These are phyloP conservation scores for Coturnix japonica DNA, from an alignment of 2,113 vertebrate species.

Conservation along the genomic window DNA sequence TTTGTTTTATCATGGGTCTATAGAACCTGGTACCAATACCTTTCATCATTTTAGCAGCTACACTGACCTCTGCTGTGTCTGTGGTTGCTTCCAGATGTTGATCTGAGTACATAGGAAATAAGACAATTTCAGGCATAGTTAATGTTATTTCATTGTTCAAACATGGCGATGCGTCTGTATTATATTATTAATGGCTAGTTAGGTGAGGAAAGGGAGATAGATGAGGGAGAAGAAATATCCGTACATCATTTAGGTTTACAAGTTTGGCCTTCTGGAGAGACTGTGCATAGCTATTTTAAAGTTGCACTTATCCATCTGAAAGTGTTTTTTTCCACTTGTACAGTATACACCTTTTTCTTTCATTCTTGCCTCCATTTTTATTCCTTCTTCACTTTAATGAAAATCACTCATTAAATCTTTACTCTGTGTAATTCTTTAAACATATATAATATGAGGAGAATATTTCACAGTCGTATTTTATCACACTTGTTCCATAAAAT, in stretches of 20 bases:
- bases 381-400: not conserved
- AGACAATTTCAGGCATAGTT: not conserved
- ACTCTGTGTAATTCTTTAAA: slow-evolving; percentile 15
- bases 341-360: not conserved
- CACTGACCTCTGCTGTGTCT: not conserved
- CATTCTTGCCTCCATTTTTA: not conserved
- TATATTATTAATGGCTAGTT: not conserved
- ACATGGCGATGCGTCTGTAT: not conserved
- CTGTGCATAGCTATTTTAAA: not conserved
- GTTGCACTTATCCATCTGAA: not conserved
- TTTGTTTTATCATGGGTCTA: not conserved
- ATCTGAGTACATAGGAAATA: not conserved
- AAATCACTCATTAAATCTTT: slow-evolving; percentile 6
- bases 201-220: too few species aligned
- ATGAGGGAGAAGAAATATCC: not conserved
- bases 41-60: not conserved
- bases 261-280: not conserved
- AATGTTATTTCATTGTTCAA: not conserved
- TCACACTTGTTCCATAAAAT: slow-evolving; percentile 49
- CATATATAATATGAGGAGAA: slow-evolving; percentile 15
- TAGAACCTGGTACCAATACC: not conserved
- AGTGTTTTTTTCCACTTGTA: not conserved
- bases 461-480: slow-evolving; percentile 59
- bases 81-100: not conserved
- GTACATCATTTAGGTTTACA: not conserved